Percentiles rank a stretch among this genome's conserved stretches.
phyloP scores from a whole-genome alignment of 1,140 invertebrate genomes.

The Cryptotermes secundus region DNA sequence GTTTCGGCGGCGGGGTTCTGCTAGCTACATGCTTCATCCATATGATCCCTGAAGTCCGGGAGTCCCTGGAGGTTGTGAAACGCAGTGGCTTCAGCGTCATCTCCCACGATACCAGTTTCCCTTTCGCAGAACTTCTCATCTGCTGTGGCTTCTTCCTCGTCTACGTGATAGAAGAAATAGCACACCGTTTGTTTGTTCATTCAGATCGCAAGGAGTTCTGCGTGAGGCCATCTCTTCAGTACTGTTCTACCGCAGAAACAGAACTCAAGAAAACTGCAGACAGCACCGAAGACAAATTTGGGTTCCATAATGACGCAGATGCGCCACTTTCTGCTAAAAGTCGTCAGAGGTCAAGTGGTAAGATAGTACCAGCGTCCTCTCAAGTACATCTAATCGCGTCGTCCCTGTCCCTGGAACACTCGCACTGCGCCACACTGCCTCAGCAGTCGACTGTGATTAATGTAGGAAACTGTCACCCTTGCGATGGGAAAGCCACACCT shows the following conservation, averaged over 20 bases:
- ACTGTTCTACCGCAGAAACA: not conserved
- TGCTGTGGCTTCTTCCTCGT: slow-evolving; percentile 60
- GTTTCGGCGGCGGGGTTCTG: slow-evolving; percentile 83
- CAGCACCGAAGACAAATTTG: not conserved
- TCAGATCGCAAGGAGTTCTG: not conserved
- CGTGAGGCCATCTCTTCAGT: not conserved
- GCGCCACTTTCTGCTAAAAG: not conserved
- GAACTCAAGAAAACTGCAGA: not conserved
- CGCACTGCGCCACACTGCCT: not conserved
- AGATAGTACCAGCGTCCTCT: slow-evolving; percentile 30
- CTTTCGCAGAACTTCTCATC: slow-evolving; percentile 55
- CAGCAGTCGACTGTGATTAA: slow-evolving; percentile 8
- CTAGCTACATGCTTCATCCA: slow-evolving; percentile 79
- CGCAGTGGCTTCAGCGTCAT: not conserved
- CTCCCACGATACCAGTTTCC: slow-evolving; percentile 40
- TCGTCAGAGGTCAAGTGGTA: not conserved
- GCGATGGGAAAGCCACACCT: not conserved
- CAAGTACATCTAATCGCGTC: slow-evolving; percentile 33
- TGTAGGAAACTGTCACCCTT: slow-evolving; percentile 26
- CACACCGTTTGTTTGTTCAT: slow-evolving; percentile 42
- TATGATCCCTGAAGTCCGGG: slow-evolving; percentile 75
- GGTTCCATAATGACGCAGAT: not conserved
- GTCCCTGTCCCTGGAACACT: slow-evolving; percentile 28
- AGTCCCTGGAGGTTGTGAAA: slow-evolving; percentile 36
- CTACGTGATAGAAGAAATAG: slow-evolving; percentile 56